phyloP scores from a whole-genome alignment of 1,140 invertebrate species.

The Matsumurasca onukii region DNA sequence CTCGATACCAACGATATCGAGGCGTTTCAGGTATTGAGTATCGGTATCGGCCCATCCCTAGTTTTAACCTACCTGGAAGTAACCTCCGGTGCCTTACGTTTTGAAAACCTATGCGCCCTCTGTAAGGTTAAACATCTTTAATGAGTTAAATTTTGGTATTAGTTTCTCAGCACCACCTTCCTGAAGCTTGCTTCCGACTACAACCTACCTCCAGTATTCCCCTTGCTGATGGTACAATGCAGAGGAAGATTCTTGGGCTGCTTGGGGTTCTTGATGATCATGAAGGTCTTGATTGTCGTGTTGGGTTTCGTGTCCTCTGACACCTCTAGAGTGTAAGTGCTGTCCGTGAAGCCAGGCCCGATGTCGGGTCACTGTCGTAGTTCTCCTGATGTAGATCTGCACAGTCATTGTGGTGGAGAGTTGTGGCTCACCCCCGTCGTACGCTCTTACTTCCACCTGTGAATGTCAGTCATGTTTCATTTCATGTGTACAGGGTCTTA shows the following conservation, averaged over 20 bases:
- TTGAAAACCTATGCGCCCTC: no score
- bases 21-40: no score
- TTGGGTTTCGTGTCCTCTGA: slow-evolving; percentile 71
- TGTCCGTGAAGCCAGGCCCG: slow-evolving; percentile 79
- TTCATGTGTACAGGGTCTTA: no score
- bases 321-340: slow-evolving; percentile 75
- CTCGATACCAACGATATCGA: no score
- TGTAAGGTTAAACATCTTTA: no score
- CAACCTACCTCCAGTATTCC: slow-evolving; percentile 20
- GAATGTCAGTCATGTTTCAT: slow-evolving; percentile 40
- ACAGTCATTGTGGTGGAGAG: slow-evolving; percentile 76
- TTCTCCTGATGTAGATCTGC: slow-evolving; percentile 79
- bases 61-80: no score
- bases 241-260: slow-evolving; percentile 17
- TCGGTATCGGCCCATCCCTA: no score
- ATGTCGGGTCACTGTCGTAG: slow-evolving; percentile 64
- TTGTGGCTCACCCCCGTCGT: slow-evolving; percentile 83
- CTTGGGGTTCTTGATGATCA: slow-evolving; percentile 66
- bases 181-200: no score
- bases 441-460: slow-evolving; percentile 79
- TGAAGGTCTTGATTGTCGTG: slow-evolving; percentile 68
- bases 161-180: no score
- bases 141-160: no score
- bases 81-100: no score
- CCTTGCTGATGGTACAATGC: slow-evolving; percentile 11